phyloP scores from a whole-genome alignment of 2,113 vertebrate species.

The Colossoma macropomum region DNA sequence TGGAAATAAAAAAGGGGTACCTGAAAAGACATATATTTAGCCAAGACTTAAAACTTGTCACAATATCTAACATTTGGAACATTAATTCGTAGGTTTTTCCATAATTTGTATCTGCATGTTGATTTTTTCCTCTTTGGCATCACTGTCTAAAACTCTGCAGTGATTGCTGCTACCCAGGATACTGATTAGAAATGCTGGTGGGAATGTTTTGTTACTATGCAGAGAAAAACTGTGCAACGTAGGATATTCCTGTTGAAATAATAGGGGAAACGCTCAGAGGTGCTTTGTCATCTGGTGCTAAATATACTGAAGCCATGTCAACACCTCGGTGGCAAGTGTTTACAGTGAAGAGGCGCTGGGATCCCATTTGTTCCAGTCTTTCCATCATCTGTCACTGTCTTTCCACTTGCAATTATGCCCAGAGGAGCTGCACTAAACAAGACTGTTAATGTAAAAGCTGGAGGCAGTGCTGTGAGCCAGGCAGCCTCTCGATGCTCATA shows the following conservation, averaged over 20 bases:
- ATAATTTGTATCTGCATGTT: no score
- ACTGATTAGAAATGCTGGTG: background rate
- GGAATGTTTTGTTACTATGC: background rate
- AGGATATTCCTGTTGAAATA: slow-evolving; percentile 1
- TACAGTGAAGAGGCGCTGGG: slow-evolving; percentile 2
- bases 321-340: slow-evolving; percentile 2
- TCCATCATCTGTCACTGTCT: background rate
- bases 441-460: slow-evolving; percentile 1
- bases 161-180: background rate
- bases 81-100: no score
- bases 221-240: background rate
- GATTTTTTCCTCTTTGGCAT: no score
- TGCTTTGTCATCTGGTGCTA: slow-evolving; percentile 3
- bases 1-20: no score
- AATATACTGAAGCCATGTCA: slow-evolving; percentile 2
- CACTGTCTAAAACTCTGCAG: no score
- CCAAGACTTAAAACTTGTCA: no score
- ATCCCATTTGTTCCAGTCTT: background rate
- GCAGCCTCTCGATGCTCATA: no score
- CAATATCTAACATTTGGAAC: no score
- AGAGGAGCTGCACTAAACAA: background rate
- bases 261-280: background rate
- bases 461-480: background rate
- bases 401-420: background rate
- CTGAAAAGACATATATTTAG: no score